Percentiles rank a stretch among this genome's conserved stretches.
These are phyloP conservation scores for Phoxinus phoxinus DNA, from an alignment of 2,113 vertebrate species.

Conservation along the genomic window DNA sequence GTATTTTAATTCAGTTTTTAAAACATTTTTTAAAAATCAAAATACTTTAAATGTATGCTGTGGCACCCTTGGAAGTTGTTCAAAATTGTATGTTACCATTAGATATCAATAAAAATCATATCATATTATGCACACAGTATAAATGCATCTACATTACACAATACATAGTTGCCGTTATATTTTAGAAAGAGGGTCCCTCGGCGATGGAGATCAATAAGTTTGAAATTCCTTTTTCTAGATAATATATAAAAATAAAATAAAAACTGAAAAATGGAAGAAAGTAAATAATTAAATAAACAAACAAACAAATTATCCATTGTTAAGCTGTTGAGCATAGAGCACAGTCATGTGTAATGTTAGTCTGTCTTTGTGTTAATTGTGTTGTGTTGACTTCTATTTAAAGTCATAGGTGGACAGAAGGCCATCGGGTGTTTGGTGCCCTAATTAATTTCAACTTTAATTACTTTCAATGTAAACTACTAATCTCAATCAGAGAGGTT, in stretches of 20 bases:
- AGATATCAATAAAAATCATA: not conserved
- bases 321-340: not conserved
- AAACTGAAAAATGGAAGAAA: not conserved
- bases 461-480: constrained; percentile 19
- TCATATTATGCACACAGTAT: too few relatives aligned
- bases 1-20: not conserved
- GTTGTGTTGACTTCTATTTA: not conserved
- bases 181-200: too few relatives aligned
- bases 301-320: not conserved
- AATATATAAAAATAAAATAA: not conserved
- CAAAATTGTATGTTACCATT: not conserved
- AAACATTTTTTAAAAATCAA: not conserved
- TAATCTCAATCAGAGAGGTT: constrained; percentile 39
- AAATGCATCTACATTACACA: too few relatives aligned
- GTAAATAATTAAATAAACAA: not conserved
- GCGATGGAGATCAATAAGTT: not conserved
- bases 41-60: not conserved
- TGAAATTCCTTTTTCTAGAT: not conserved
- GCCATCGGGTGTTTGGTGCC: not conserved
- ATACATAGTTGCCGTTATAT: too few relatives aligned
- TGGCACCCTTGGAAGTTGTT: not conserved
- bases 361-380: not conserved
- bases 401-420: constrained; percentile 25
- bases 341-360: not conserved
- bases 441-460: not conserved